Evolutionary conservation across 2,797 vertebrate genomes (phyloP).

Genomic region (Girardinus metallicus): DNA sequence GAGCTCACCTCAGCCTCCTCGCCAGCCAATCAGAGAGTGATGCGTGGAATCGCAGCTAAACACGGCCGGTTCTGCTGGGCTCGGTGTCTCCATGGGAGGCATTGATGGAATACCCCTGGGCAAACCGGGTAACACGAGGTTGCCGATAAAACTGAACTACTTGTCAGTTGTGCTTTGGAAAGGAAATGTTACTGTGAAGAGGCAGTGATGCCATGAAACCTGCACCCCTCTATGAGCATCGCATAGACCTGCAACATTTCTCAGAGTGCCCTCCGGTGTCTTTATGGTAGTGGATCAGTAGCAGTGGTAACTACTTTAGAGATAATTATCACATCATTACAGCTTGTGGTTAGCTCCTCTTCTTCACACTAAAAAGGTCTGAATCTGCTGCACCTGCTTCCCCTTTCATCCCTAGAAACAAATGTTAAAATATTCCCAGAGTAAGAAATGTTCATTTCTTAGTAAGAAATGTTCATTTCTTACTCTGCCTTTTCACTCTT

Average conservation of each 20-base stretch:
- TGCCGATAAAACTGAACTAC: slow-evolving; percentile 68
- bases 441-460: background rate
- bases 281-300: slow-evolving; percentile 17
- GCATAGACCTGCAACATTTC: slow-evolving; percentile 34
- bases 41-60: slow-evolving; percentile 56
- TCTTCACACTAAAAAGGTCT: background rate
- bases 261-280: slow-evolving; percentile 30
- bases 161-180: slow-evolving; percentile 66
- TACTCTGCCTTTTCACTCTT: background rate
- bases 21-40: slow-evolving; percentile 67
- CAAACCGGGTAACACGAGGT: slow-evolving; percentile 58
- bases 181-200: slow-evolving; percentile 62
- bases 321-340: slow-evolving; percentile 20
- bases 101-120: slow-evolving; percentile 71
- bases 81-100: slow-evolving; percentile 61
- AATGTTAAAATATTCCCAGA: too few species aligned
- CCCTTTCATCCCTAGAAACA: background rate
- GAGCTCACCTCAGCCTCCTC: slow-evolving; percentile 66
- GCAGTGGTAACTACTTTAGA: slow-evolving; percentile 23
- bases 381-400: background rate
- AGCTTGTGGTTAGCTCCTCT: background rate
- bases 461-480: background rate
- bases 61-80: slow-evolving; percentile 53
- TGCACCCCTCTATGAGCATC: slow-evolving; percentile 24
- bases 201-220: slow-evolving; percentile 27